A percentile compares a stretch with the other conserved stretches of the same genome.
phyloP scores from a whole-genome alignment of 2,888 invertebrate species.

The Cepaea hortensis region DNA sequence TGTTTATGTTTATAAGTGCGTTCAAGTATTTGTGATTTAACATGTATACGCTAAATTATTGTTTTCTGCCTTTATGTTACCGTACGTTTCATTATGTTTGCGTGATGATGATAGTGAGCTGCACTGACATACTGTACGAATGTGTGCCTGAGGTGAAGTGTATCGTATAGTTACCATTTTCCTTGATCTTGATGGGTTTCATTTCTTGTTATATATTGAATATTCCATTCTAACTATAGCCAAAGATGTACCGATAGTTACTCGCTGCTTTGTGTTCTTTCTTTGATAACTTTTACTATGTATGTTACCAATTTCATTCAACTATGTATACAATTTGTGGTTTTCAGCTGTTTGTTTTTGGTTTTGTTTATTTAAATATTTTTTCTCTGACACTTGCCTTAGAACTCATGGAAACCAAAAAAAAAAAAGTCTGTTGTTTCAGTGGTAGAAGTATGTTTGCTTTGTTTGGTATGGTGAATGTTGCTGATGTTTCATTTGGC shows the following conservation, averaged over 20 bases:
- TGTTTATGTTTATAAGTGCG: conserved; percentile 15
- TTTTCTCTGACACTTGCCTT: not conserved
- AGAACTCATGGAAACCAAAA: not conserved
- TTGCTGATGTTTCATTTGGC: too few relatives aligned
- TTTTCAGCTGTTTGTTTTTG: not conserved
- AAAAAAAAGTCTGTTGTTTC: not conserved
- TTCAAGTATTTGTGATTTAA: not conserved
- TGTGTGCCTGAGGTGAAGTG: too few relatives aligned
- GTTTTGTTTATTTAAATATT: not conserved
- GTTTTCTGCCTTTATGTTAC: not conserved
- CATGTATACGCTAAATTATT: conserved; percentile 26
- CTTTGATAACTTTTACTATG: not conserved
- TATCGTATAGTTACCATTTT: not conserved
- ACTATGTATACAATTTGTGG: not conserved
- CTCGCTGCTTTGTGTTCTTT: conserved; percentile 27
- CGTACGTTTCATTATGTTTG: not conserved
- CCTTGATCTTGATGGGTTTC: conserved; percentile 13
- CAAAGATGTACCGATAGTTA: conserved; percentile 41
- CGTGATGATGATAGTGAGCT: not conserved
- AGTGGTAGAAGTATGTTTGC: not conserved
- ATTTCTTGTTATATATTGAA: conserved; percentile 6
- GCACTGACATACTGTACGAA: not conserved
- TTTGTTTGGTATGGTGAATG: too few relatives aligned
- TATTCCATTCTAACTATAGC: conserved; percentile 43
- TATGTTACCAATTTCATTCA: too few relatives aligned